These are phyloP conservation scores for Leucophenga montana DNA, from an alignment of 2,888 invertebrate genomes.

Conservation along the genomic window DNA sequence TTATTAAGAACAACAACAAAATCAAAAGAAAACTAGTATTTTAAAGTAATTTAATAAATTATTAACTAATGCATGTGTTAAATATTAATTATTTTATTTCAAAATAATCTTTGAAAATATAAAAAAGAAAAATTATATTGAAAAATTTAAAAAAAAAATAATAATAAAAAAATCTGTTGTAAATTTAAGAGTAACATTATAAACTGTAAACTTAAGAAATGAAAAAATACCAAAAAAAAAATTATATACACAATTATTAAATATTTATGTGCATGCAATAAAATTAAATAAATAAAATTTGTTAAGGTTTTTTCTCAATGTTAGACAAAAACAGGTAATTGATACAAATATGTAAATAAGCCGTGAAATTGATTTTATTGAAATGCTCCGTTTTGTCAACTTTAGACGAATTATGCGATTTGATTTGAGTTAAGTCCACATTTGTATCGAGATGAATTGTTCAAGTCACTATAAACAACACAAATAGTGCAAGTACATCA, in stretches of 20 bases:
- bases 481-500: too few species aligned
- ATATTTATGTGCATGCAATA: conserved; percentile 69
- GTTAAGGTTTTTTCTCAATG: conserved; percentile 6
- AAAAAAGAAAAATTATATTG: conserved; percentile 40
- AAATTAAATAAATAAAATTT: conserved; percentile 33
- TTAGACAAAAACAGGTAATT: too few species aligned
- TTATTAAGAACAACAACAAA: conserved; percentile 22
- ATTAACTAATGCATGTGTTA: conserved; percentile 47
- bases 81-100: conserved; percentile 20
- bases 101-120: conserved; percentile 19
- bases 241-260: conserved; percentile 49
- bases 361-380: too few species aligned
- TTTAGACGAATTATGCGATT: too few species aligned
- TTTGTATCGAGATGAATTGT: too few species aligned
- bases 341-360: too few species aligned
- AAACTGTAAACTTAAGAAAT: conserved; percentile 17
- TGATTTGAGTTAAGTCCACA: too few species aligned
- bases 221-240: conserved; percentile 26
- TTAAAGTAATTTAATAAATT: conserved; percentile 31
- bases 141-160: conserved; percentile 45
- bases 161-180: conserved; percentile 55
- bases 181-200: conserved; percentile 52
- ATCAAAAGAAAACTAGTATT: conserved; percentile 24
- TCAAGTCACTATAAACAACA: too few species aligned
- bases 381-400: too few species aligned